A percentile compares a stretch with the other conserved stretches of the same genome.
Evolutionary conservation across 2,797 vertebrate species (phyloP).

Genomic region (Microctenopoma steveboyesi): DNA sequence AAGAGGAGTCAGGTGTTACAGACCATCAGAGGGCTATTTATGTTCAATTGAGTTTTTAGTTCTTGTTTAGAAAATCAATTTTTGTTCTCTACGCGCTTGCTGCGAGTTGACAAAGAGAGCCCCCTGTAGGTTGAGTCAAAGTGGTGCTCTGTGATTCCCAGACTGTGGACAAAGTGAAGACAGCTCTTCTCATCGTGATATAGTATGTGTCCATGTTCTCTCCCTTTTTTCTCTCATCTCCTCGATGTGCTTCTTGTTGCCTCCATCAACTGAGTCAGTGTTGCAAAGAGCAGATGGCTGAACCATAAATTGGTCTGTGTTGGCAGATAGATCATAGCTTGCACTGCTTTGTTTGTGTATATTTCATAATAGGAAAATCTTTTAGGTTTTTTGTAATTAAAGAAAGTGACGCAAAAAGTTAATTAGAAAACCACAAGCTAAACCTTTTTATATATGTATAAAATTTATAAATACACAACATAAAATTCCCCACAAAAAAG

Average conservation of each 20-base stretch:
- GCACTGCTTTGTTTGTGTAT: neutral
- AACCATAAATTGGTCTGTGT: too few relatives aligned
- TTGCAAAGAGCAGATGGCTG: too few relatives aligned
- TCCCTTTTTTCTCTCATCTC: neutral
- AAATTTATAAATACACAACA: too few relatives aligned
- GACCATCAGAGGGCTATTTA: slow-evolving; percentile 41
- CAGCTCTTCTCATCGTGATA: neutral
- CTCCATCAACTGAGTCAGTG: too few relatives aligned
- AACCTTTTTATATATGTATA: too few relatives aligned
- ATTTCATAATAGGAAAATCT: too few relatives aligned
- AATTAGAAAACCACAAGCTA: too few relatives aligned
- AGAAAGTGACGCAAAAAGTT: too few relatives aligned
- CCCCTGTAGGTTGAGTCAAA: slow-evolving; percentile 48
- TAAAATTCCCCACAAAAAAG: neutral
- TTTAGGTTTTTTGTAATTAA: neutral
- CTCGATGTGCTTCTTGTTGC: neutral
- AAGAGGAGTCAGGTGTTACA: slow-evolving; percentile 55
- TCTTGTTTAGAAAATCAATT: neutral
- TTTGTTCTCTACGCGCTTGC: neutral
- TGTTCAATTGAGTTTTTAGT: slow-evolving; percentile 41
- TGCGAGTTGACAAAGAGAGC: slow-evolving; percentile 30
- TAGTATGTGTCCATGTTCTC: neutral
- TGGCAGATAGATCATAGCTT: neutral
- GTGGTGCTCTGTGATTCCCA: slow-evolving; percentile 20
- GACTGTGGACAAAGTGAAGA: neutral